Evolutionary conservation across 1,140 invertebrate species (phyloP).

Genomic region (Zophobas atratus): DNA sequence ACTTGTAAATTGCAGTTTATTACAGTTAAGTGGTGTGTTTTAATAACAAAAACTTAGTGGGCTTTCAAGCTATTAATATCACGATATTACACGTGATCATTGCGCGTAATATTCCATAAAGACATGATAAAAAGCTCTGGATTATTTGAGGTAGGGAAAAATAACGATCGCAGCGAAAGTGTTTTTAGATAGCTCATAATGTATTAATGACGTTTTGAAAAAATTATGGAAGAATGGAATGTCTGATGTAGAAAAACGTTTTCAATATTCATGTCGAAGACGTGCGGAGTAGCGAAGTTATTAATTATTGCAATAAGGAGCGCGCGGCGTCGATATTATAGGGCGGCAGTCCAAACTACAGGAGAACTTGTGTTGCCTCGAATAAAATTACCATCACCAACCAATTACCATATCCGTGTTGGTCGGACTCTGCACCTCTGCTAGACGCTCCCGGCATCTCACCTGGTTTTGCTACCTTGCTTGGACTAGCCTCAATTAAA

Average conservation of each 20-base stretch:
- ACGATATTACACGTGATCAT: conserved; percentile 26
- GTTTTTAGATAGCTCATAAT: conserved; percentile 31
- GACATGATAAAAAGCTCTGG: conserved; percentile 7
- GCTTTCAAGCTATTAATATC: conserved; percentile 37
- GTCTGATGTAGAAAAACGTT: conserved; percentile 38
- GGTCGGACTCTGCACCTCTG: conserved; percentile 44
- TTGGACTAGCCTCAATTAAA: conserved; percentile 39
- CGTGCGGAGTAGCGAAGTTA: conserved; percentile 48
- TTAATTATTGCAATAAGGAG: conserved; percentile 50
- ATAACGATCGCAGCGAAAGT: background rate
- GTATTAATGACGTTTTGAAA: conserved; percentile 27
- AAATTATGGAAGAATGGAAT: background rate
- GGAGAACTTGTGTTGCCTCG: conserved; percentile 54
- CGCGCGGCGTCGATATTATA: conserved; percentile 55
- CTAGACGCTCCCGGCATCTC: conserved; percentile 47
- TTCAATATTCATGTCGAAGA: conserved; percentile 47
- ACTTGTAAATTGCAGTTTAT: conserved; percentile 42
- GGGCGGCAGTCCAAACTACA: conserved; percentile 58
- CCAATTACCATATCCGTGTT: conserved; percentile 59
- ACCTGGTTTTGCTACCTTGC: conserved; percentile 43
- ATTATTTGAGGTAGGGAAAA: conserved; percentile 9
- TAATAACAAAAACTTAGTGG: conserved; percentile 35
- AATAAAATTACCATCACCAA: conserved; percentile 60
- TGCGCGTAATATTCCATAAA: background rate
- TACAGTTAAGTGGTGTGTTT: conserved; percentile 31